A percentile compares a stretch with the other conserved stretches of the same genome.
Conservation (phyloP, 2,888 invertebrate genomes). For the Euphydryas editha region DNA sequence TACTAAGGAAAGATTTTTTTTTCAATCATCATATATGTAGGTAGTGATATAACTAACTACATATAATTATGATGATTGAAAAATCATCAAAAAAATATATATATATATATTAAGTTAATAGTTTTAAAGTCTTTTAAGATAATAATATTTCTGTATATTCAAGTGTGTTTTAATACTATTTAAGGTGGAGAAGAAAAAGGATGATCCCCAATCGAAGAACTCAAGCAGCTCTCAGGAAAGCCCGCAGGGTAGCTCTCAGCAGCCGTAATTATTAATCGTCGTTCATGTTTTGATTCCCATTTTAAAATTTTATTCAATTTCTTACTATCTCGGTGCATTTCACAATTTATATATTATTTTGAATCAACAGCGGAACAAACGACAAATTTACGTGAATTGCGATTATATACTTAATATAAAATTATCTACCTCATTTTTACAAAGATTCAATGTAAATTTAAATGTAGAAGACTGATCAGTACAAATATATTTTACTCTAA, state of each 20-base stretch:
- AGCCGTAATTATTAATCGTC: conserved; percentile 38
- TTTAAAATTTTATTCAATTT: conserved; percentile 11
- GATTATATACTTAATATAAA: conserved; percentile 26
- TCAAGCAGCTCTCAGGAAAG: conserved; percentile 71
- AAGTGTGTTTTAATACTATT: conserved; percentile 38
- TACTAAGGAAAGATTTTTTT: too few relatives aligned
- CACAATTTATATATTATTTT: not conserved
- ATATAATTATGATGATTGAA: too few relatives aligned
- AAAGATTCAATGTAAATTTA: conserved; percentile 48
- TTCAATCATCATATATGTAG: too few relatives aligned
- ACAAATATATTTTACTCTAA: conserved; percentile 71
- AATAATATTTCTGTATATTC: not conserved
- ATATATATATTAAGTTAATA: too few relatives aligned
- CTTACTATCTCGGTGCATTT: conserved; percentile 8
- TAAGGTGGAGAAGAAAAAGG: conserved; percentile 73
- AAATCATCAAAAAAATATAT: too few relatives aligned
- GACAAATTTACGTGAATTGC: conserved; percentile 1
- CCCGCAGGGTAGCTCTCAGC: conserved; percentile 64
- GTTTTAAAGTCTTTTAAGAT: not conserved
- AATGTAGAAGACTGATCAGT: conserved; percentile 77
- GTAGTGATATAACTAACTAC: too few relatives aligned
- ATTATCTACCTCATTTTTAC: conserved; percentile 65
- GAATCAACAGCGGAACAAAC: conserved; percentile 9
- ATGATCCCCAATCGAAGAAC: conserved; percentile 67
- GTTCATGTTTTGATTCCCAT: conserved; percentile 29